Conservation (phyloP, 2,888 invertebrate species). For the Vanessa cardui region DNA sequence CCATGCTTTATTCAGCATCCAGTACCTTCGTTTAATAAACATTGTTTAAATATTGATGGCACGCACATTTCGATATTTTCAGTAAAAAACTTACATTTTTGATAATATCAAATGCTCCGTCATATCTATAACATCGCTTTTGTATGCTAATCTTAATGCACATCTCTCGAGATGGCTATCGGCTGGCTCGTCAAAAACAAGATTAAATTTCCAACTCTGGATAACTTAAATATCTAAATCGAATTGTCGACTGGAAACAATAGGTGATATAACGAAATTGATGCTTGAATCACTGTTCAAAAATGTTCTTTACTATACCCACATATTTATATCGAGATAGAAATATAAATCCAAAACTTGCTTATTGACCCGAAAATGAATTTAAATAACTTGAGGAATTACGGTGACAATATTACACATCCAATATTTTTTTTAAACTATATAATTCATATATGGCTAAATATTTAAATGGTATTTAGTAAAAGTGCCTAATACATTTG, state of each 20-base stretch:
- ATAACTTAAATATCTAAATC: conserved; percentile 49
- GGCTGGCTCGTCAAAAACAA: conserved; percentile 32
- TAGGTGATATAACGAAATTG: conserved; percentile 64
- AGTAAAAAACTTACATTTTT: conserved; percentile 21
- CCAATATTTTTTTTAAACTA: no score
- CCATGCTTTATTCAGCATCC: not conserved
- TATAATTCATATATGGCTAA: not conserved
- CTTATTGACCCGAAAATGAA: not conserved
- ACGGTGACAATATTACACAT: no score
- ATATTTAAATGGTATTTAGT: conserved; percentile 1
- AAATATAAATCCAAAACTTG: not conserved
- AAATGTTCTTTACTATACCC: conserved; percentile 20
- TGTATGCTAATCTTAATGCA: conserved; percentile 36
- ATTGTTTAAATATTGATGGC: conserved; percentile 18
- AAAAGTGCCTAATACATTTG: conserved; percentile 28
- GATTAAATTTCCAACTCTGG: conserved; percentile 38
- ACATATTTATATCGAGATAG: conserved; percentile 14
- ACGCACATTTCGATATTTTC: conserved; percentile 12
- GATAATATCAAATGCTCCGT: conserved; percentile 25
- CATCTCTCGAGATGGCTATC: conserved; percentile 37
- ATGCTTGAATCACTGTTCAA: conserved; percentile 57
- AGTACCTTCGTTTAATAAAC: not conserved
- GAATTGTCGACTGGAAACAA: conserved; percentile 59
- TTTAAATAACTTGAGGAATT: not conserved
- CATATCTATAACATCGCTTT: conserved; percentile 33